phyloP scores from a whole-genome alignment of 1,140 invertebrate genomes.

The Pomacea maculata region DNA sequence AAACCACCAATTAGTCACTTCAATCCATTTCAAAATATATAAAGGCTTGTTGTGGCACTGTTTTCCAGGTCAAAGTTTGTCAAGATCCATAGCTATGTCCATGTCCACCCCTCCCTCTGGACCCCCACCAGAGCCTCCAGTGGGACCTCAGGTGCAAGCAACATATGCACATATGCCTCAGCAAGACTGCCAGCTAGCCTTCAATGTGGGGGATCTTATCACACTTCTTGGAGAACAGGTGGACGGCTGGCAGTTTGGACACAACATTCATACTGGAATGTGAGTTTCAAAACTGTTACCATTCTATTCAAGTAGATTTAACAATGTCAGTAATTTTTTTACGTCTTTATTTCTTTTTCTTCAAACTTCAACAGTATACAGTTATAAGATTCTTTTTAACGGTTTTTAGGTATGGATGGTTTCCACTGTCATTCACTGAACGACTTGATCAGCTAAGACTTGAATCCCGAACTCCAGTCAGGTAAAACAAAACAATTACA shows the following conservation, averaged over 20 bases:
- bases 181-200: conserved; percentile 91
- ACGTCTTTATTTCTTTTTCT: neutral
- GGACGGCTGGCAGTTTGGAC: conserved; percentile 91
- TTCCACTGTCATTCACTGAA: conserved; percentile 92
- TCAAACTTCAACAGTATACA: neutral
- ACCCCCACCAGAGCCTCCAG: conserved; percentile 47
- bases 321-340: too few species aligned
- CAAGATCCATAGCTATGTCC: conserved; percentile 9
- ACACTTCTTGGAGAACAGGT: conserved; percentile 88
- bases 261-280: conserved; percentile 85
- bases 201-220: conserved; percentile 89
- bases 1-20: neutral
- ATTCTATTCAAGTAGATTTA: neutral
- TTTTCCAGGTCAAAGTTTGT: conserved; percentile 13
- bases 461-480: conserved; percentile 33
- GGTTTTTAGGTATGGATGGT: conserved; percentile 82
- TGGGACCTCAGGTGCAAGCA: conserved; percentile 78
- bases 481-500: neutral
- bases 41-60: neutral
- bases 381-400: neutral
- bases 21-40: neutral
- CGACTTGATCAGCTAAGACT: conserved; percentile 57
- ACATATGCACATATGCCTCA: conserved; percentile 89
- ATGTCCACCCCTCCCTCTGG: conserved; percentile 23
- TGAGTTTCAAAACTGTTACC: conserved; percentile 24